Percentiles rank a stretch among this genome's conserved stretches.
Conservation (phyloP, 23 tunicate species). For the Pegea sp. region DNA sequence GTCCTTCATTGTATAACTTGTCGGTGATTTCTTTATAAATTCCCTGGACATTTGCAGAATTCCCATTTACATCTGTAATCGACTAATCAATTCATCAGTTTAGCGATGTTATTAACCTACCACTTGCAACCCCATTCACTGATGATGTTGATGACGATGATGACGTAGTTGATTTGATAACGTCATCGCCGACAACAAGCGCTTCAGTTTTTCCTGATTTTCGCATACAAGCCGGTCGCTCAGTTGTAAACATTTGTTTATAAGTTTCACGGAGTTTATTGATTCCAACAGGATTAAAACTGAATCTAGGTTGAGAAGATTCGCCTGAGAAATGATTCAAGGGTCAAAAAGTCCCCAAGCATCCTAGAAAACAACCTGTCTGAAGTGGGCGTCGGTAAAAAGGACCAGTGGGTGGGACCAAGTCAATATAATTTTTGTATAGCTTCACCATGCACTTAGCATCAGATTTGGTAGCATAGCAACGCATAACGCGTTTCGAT, state of each 20-base stretch:
- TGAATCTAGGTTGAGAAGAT: slow-evolving; percentile 51
- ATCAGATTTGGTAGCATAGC: slow-evolving; percentile 15
- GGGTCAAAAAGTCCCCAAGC: too few species aligned
- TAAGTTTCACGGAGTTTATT: slow-evolving; percentile 89
- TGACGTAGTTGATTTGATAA: too few species aligned
- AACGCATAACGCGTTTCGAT: slow-evolving; percentile 37
- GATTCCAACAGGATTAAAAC: slow-evolving; percentile 95
- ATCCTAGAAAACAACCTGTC: slow-evolving; percentile 46
- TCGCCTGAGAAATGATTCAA: slow-evolving; percentile 46
- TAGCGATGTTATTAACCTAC: too few species aligned
- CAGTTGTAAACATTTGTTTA: slow-evolving; percentile 48
- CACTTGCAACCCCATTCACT: too few species aligned
- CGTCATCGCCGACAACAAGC: too few species aligned
- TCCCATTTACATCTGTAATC: too few species aligned
- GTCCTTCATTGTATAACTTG: background rate
- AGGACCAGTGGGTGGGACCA: slow-evolving; percentile 63
- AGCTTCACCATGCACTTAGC: slow-evolving; percentile 60
- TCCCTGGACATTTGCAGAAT: too few species aligned
- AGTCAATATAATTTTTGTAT: slow-evolving; percentile 57
- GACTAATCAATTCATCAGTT: too few species aligned
- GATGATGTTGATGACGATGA: too few species aligned
- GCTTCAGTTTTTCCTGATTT: slow-evolving; percentile 45
- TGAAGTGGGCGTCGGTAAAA: slow-evolving; percentile 80
- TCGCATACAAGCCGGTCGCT: slow-evolving; percentile 49
- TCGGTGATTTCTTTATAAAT: background rate